These are phyloP conservation scores for Heterotis niloticus DNA, from an alignment of 2,113 vertebrate species.

Conservation along the genomic window DNA sequence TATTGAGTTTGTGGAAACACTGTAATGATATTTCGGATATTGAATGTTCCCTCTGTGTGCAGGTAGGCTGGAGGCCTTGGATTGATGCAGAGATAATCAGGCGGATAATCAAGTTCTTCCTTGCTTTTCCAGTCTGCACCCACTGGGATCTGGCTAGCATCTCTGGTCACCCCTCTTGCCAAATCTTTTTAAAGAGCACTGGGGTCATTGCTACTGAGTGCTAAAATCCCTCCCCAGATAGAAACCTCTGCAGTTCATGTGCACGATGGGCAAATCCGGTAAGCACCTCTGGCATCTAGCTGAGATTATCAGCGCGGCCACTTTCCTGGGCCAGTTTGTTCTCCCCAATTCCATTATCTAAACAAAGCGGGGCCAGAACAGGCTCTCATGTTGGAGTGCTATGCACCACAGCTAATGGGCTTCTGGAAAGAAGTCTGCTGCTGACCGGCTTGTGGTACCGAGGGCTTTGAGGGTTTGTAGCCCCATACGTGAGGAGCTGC, in stretches of 20 bases:
- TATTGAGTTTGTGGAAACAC: too few species aligned
- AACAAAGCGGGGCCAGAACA: neutral
- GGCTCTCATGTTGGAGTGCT: neutral
- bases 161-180: neutral
- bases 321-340: neutral
- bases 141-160: neutral
- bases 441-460: too few species aligned
- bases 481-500: neutral
- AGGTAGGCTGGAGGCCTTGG: neutral
- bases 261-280: neutral
- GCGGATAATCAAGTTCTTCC: neutral
- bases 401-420: neutral
- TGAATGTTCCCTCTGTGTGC: neutral
- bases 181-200: neutral
- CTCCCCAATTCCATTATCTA: neutral
- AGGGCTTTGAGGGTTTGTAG: neutral
- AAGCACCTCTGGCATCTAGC: neutral
- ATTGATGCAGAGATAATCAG: neutral
- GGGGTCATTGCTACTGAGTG: neutral
- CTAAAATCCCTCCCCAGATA: neutral
- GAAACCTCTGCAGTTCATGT: slow-evolving; percentile 15
- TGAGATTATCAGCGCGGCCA: neutral
- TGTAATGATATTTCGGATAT: too few species aligned
- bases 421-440: neutral
- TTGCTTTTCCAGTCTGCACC: neutral